A percentile compares a stretch with the other conserved stretches of the same genome.
phyloP scores from a whole-genome alignment of 2,113 vertebrate species.

The Antennarius striatus region DNA sequence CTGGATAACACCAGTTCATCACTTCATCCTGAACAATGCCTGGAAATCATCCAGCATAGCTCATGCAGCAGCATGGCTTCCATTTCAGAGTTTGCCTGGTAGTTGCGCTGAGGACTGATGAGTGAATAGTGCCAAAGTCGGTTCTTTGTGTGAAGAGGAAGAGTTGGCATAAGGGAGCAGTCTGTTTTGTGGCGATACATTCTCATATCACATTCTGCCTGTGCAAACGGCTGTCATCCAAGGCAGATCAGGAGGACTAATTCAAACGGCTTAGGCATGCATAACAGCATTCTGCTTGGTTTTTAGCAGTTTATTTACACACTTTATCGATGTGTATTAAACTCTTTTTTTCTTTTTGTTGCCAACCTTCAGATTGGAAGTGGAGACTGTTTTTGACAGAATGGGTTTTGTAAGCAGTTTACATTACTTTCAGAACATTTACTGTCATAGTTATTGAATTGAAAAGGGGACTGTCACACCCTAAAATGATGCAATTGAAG shows the following conservation, averaged over 20 bases:
- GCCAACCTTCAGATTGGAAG: slow-evolving; percentile 25
- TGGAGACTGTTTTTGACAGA: slow-evolving; percentile 18
- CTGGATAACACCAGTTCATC: slow-evolving; percentile 33
- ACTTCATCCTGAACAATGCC: slow-evolving; percentile 17
- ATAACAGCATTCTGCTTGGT: slow-evolving; percentile 65
- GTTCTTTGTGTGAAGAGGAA: slow-evolving; percentile 37
- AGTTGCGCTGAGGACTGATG: slow-evolving; percentile 24
- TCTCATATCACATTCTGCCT: slow-evolving; percentile 60
- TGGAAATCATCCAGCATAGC: slow-evolving; percentile 12
- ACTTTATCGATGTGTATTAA: slow-evolving; percentile 42
- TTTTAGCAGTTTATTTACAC: slow-evolving; percentile 71
- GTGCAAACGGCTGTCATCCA: slow-evolving; percentile 55
- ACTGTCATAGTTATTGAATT: background rate
- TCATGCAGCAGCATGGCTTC: background rate
- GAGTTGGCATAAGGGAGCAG: slow-evolving; percentile 54
- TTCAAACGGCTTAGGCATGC: slow-evolving; percentile 71
- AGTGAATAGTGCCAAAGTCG: slow-evolving; percentile 35
- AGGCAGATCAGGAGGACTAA: slow-evolving; percentile 72
- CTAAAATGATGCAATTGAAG: background rate
- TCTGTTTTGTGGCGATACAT: slow-evolving; percentile 62
- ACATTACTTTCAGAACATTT: background rate
- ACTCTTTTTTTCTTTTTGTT: slow-evolving; percentile 14
- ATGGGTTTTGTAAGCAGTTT: background rate
- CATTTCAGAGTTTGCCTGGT: slow-evolving; percentile 19
- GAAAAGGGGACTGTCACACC: background rate